A percentile compares a stretch with the other conserved stretches of the same genome.
Evolutionary conservation across 2,113 vertebrate genomes (phyloP).

Genomic region (Craseonycteris thonglongyai): DNA sequence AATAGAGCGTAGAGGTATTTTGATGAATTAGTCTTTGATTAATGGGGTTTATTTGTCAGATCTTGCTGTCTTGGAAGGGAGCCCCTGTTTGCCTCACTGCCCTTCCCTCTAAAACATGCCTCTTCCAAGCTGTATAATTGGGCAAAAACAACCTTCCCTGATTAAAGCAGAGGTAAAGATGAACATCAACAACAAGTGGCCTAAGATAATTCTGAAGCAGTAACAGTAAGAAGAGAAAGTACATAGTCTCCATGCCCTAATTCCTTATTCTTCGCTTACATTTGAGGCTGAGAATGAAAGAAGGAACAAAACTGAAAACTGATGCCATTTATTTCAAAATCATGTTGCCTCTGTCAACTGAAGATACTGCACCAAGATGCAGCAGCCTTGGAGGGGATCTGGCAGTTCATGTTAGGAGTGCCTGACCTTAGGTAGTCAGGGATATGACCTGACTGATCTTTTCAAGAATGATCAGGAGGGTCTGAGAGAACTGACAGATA

Average conservation of each 20-base stretch:
- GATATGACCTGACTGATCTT: neutral
- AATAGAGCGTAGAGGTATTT: neutral
- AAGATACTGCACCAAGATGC: neutral
- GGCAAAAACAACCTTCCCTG: neutral
- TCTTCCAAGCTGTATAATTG: neutral
- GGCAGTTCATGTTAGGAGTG: neutral
- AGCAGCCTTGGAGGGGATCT: neutral
- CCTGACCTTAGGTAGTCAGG: neutral
- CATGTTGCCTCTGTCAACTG: neutral
- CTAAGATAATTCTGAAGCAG: neutral
- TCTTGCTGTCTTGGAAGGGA: neutral
- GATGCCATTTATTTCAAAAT: conserved; percentile 7
- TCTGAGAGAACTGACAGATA: neutral
- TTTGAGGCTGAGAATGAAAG: neutral
- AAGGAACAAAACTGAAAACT: neutral
- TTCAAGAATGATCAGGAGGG: neutral
- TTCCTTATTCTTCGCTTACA: neutral
- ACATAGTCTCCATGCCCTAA: neutral
- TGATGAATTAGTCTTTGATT: neutral
- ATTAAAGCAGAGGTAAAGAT: neutral
- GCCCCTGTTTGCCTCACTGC: neutral
- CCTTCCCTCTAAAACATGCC: rapidly evolving
- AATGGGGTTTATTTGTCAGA: neutral
- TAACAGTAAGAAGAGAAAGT: neutral
- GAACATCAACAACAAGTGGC: neutral